Base-by-base conservation (phyloP, 1,140 invertebrate species). In the Nasonia longicornis region DNA sequence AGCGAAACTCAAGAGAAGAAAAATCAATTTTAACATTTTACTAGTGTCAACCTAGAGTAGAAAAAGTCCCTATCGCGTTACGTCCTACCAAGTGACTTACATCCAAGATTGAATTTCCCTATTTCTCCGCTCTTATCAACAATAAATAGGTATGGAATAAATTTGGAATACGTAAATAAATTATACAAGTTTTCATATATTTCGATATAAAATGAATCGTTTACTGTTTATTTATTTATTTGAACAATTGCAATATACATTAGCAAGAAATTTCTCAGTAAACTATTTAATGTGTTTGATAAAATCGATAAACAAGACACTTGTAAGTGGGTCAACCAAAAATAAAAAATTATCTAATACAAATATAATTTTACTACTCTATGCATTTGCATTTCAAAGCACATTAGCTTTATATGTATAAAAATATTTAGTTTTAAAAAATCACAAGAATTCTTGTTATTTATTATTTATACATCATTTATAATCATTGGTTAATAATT, bases 221-320 rank as follows among this genome's bases (percentile, higher is more conserved):
- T 26, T 29, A 29, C 26, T 31, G 31, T 67, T 67, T 67, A 67
- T 35, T 35, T 35, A 35, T 31, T 67, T 67, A 29, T 31, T 29
- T 67, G 12, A 67, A 67, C 66, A 67, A 67, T 29, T 67, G 7
- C 29, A 67, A 67, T 67, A 67, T 14, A 31, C 66, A 67, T 67
- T 14, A 26, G 12, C 66, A 67, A 29, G 0, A 67, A 67, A 29
- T 29, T n/a, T 58, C n/a, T 58, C 1, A 20, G 3, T 6, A 35
- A 35, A 35, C 31, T 35, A 35, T 35, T 35, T 35, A 35, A 35
- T 35, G 4, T 35, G 31, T 35, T 35, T 35, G 31, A 35, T 35
- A 35, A 52, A 16, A 52, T 52, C 16, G 3, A 52, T 52, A 52
- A 52, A 52, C 12, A 16, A 52, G 48, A 52, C 3, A 16, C 4